phyloP scores from a whole-genome alignment of 2,113 vertebrate genomes.

The Protobothrops mucrosquamatus region DNA sequence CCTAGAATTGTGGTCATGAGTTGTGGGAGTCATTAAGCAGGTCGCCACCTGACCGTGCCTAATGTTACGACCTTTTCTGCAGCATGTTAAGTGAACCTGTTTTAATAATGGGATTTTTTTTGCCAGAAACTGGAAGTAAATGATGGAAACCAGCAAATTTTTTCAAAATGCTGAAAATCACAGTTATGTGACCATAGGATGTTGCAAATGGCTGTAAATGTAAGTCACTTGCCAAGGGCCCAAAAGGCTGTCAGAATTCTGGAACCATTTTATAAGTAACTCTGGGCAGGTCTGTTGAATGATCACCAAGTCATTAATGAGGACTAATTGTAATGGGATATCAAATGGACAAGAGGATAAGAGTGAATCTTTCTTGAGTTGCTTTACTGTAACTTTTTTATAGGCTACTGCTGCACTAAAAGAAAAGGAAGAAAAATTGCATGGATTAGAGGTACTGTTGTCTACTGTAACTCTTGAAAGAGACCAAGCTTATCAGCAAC shows the following conservation, averaged over 20 bases:
- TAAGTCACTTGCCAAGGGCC: not conserved
- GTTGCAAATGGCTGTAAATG: not conserved
- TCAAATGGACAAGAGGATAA: not conserved
- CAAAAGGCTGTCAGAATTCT: not conserved
- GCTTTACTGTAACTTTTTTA: not conserved
- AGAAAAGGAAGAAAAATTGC: slow-evolving; percentile 67
- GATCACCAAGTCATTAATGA: not conserved
- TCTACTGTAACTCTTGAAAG: slow-evolving; percentile 63
- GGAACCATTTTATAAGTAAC: not conserved
- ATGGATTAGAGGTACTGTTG: slow-evolving; percentile 57
- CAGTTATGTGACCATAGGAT: not conserved
- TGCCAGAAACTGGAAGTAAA: not conserved
- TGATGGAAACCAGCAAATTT: not conserved
- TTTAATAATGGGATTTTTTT: not conserved
- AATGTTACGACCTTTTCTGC: not conserved
- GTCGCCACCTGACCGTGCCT: not conserved
- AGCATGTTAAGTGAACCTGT: not conserved
- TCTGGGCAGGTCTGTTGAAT: not conserved
- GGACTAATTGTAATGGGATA: not conserved
- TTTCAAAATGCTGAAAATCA: not conserved
- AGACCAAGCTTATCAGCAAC: slow-evolving; percentile 61
- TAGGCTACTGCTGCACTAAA: slow-evolving; percentile 69
- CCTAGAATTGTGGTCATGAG: not conserved
- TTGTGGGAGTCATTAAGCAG: not conserved
- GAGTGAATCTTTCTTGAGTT: not conserved